phyloP scores from a whole-genome alignment of 2,888 invertebrate species.

The Idaea dimidiata region DNA sequence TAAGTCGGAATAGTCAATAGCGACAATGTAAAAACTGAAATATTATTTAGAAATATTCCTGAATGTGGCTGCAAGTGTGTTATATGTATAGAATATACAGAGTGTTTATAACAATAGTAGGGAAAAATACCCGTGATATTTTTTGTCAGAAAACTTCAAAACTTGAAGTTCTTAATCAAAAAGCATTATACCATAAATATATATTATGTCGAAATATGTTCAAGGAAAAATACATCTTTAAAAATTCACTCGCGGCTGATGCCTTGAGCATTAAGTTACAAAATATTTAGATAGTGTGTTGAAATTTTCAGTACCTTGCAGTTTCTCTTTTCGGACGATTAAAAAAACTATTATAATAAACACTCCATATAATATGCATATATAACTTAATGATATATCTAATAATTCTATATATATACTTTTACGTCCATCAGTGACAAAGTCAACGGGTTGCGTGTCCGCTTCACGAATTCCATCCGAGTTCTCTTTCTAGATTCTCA shows the following conservation, averaged over 20 bases:
- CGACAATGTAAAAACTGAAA: background rate
- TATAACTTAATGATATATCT: background rate
- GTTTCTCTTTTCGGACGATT: no score
- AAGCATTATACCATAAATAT: no score
- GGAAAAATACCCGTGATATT: background rate
- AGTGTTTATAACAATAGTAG: background rate
- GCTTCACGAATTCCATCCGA: slow-evolving; percentile 67
- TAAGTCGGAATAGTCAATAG: background rate
- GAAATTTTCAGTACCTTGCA: no score
- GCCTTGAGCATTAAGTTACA: no score
- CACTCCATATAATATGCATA: background rate
- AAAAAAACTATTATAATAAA: no score
- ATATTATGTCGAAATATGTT: no score
- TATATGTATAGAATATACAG: background rate
- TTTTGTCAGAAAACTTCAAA: background rate
- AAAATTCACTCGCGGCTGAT: no score
- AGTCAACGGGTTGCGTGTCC: slow-evolving; percentile 21
- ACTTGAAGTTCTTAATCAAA: no score
- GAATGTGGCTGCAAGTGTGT: background rate
- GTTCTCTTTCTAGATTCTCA: slow-evolving; percentile 75
- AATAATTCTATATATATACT: slow-evolving; percentile 5
- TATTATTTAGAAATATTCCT: background rate
- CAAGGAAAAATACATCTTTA: no score
- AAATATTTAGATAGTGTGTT: no score
- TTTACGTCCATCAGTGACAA: slow-evolving; percentile 15